Evolutionary conservation across 2,113 vertebrate genomes (phyloP), one percentile per base, ranked within the genome.

Genomic region (Microtus ochrogaster): DNA sequence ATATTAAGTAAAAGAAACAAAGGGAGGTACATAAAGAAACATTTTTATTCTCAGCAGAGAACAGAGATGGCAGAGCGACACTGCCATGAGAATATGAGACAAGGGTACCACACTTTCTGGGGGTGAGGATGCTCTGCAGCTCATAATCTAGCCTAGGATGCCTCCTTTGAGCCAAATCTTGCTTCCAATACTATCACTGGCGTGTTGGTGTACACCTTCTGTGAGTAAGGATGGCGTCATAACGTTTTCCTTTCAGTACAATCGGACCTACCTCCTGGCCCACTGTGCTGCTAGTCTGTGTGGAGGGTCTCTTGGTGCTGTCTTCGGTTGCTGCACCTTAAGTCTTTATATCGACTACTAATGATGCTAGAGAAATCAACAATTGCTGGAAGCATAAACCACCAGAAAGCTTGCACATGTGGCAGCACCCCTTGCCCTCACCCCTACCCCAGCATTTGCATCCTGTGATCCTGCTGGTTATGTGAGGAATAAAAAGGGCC

Each of bases 301-400:
- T 5, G 33, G 33, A 93, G 22, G 85, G 70, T 78, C 26, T 47
- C 2, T 63, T 36, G 76, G 87, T 83, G 81, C 68, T 94, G 19
- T 90, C 65, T 97, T 97, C 19, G 41, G 52, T 78, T 77, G 26
- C 72, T 3, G 6, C 19, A 30, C 92, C 83, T 94, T 93, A 90
- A 88, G 90, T 85, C 83, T 95, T 97, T 92, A 61, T 92, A 96
- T n/a, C 63, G 96, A 26, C 94, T 96, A n/a, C 17, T 94, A 84
- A 39, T 95, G 81, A 68, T 61, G 28, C 89, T 58, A 93, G 89
- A 77, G 24, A 92, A 74, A 22, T 5, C 4, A 58, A 74, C 90
- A 85, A 14, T 94, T 61, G 28, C 5, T 0, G 81, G 94, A 95
- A 93, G 44, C 0, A 0, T 10, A 82, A 92, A 41, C 83, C 95